These are phyloP conservation scores for Hippoglossus stenolepis DNA, from an alignment of 2,113 vertebrate species.

Conservation along the genomic window DNA sequence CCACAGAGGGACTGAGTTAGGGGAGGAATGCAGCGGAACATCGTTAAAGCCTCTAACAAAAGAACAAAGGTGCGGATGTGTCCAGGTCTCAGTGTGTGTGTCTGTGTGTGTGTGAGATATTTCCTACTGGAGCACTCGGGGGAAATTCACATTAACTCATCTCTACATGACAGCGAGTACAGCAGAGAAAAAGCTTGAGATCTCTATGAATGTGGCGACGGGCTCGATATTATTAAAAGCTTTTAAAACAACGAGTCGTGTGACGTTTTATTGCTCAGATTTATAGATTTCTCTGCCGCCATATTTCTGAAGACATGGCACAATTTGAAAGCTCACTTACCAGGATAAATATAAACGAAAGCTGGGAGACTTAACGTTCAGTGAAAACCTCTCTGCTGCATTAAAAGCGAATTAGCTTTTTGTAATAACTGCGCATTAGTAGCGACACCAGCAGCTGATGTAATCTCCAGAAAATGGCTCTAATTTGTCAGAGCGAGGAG, in stretches of 20 bases:
- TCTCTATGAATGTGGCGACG: conserved; percentile 29
- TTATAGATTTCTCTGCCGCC: neutral
- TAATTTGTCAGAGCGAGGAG: conserved; percentile 83
- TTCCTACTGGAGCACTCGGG: conserved; percentile 46
- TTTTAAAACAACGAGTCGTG: neutral
- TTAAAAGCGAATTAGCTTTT: conserved; percentile 18
- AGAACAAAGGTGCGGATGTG: conserved; percentile 83
- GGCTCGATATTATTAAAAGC: neutral
- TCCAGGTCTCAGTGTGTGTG: conserved; percentile 57
- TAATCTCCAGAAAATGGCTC: conserved; percentile 72
- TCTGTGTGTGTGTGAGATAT: conserved; percentile 13
- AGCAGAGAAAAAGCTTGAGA: conserved; percentile 7
- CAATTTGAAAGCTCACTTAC: conserved; percentile 3
- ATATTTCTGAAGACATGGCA: neutral
- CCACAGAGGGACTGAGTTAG: conserved; percentile 83
- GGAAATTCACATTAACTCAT: conserved; percentile 66
- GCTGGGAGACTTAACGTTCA: conserved; percentile 19
- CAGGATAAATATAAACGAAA: conserved; percentile 18
- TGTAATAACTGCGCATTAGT: conserved; percentile 62
- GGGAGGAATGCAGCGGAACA: conserved; percentile 85
- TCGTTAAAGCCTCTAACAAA: conserved; percentile 84
- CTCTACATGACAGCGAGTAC: conserved; percentile 61
- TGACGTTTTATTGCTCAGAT: neutral
- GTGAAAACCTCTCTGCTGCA: conserved; percentile 18
- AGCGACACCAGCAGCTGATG: conserved; percentile 75